These are phyloP conservation scores for Ceyx cyanopectus DNA, from an alignment of 2,113 vertebrate genomes.

Conservation along the genomic window DNA sequence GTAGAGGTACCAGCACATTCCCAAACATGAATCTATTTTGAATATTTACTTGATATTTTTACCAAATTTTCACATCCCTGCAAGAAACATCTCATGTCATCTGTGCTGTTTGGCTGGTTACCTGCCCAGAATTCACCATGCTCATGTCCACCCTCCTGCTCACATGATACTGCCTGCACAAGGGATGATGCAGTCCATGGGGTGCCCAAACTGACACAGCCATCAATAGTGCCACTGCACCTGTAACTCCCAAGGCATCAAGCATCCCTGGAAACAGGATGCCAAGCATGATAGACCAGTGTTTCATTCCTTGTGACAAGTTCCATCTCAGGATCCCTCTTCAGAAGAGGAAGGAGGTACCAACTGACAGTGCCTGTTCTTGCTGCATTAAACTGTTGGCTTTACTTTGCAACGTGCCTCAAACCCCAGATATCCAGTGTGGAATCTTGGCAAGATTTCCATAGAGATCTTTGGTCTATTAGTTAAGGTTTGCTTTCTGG, in stretches of 20 bases:
- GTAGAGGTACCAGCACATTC: background rate
- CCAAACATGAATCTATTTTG: background rate
- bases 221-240: background rate
- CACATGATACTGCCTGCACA: fast-evolving
- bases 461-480: background rate
- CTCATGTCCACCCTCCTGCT: background rate
- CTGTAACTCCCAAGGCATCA: background rate
- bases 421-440: background rate
- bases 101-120: background rate
- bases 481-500: background rate
- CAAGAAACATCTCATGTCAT: background rate
- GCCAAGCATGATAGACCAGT: background rate
- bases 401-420: background rate
- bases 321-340: background rate
- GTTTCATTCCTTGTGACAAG: background rate
- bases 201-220: background rate
- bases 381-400: background rate
- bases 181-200: background rate
- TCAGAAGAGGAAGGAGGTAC: background rate
- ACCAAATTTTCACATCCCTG: background rate
- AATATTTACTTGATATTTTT: background rate
- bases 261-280: background rate
- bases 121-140: background rate
- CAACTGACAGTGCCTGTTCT: background rate
- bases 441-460: background rate